Evolutionary conservation across 2,888 invertebrate genomes (phyloP).

Genomic region (Leucophenga maculata): DNA sequence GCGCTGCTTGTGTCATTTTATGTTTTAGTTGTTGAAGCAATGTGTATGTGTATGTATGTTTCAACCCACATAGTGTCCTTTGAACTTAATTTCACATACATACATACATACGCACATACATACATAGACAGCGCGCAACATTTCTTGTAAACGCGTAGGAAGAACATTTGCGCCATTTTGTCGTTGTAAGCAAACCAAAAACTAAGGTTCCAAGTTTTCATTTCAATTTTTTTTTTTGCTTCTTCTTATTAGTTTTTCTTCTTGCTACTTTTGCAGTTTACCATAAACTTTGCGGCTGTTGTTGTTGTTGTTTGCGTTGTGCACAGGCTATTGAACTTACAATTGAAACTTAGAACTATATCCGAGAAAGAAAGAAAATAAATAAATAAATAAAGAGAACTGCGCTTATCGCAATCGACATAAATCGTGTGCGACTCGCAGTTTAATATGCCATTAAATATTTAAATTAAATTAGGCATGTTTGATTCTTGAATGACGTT

Average conservation of each 20-base stretch:
- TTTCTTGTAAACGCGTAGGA: conserved; percentile 10
- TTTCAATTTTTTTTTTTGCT: not conserved
- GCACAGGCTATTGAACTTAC: conserved; percentile 58
- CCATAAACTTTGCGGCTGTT: conserved; percentile 11
- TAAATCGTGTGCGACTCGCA: conserved; percentile 31
- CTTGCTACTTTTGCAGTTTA: not conserved
- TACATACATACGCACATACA: conserved; percentile 12
- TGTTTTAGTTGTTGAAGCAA: not conserved
- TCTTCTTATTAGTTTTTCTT: too few species aligned
- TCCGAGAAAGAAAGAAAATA: too few species aligned
- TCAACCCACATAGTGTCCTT: conserved; percentile 25
- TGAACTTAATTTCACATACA: conserved; percentile 16
- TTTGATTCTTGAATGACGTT: not conserved
- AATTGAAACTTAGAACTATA: conserved; percentile 58
- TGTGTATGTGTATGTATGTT: not conserved
- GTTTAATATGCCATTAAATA: not conserved
- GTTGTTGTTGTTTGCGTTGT: conserved; percentile 3
- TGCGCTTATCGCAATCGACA: conserved; percentile 32
- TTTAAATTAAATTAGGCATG: not conserved
- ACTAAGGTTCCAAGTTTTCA: not conserved
- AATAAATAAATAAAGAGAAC: too few species aligned
- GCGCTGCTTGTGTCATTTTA: not conserved
- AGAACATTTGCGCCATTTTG: conserved; percentile 3
- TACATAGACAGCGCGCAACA: too few species aligned
- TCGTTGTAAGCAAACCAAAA: too few species aligned